phyloP scores from a whole-genome alignment of 2,888 invertebrate species.

The Magallana nippona region DNA sequence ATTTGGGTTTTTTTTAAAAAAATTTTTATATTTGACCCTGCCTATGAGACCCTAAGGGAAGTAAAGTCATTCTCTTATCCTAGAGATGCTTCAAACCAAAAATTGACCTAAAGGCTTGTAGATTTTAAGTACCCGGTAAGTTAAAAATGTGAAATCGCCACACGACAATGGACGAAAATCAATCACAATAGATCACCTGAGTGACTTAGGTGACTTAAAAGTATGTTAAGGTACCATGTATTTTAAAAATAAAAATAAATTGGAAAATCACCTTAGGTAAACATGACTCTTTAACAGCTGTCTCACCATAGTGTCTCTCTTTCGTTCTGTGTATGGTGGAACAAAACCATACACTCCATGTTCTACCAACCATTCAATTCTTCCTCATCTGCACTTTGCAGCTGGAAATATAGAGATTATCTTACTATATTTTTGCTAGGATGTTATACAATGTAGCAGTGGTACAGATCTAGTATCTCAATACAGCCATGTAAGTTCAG shows the following conservation, averaged over 20 bases:
- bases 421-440: neutral
- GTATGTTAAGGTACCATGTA: neutral
- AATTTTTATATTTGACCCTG: too few species aligned
- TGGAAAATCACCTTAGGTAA: conserved; percentile 6
- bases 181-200: too few species aligned
- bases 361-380: conserved; percentile 3
- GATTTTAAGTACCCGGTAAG: too few species aligned
- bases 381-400: conserved; percentile 8
- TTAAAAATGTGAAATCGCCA: too few species aligned
- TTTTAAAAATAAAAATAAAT: conserved; percentile 3
- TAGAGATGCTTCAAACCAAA: too few species aligned
- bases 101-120: too few species aligned
- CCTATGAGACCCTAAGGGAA: too few species aligned
- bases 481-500: neutral
- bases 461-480: too few species aligned
- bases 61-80: too few species aligned
- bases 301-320: neutral
- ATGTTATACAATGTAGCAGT: neutral
- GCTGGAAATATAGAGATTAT: neutral
- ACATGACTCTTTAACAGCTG: conserved; percentile 9
- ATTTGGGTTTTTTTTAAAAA: too few species aligned
- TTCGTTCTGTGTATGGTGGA: conserved; percentile 11
- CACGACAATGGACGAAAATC: too few species aligned
- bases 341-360: neutral
- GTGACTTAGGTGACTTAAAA: neutral